Evolutionary conservation across 2,113 vertebrate genomes (phyloP).

Genomic region (Leucopsar rothschildi): DNA sequence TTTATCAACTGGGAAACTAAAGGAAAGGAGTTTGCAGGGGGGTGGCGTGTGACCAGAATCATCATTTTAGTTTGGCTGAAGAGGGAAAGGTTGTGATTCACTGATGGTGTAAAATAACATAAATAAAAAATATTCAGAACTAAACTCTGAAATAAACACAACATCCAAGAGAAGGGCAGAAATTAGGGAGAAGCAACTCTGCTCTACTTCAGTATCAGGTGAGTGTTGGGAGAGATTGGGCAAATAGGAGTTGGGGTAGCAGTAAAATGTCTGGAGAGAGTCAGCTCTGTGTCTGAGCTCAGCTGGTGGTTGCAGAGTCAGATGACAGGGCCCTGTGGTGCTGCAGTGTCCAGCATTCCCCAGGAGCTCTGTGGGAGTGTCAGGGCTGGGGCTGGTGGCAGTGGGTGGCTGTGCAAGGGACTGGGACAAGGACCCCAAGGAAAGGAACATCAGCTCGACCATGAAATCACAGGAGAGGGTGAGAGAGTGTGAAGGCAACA

Average conservation of each 20-base stretch:
- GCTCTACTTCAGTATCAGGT: background rate
- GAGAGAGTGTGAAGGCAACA: background rate
- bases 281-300: background rate
- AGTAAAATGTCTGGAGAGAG: background rate
- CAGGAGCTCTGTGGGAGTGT: background rate
- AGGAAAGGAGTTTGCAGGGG: background rate
- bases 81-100: background rate
- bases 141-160: background rate
- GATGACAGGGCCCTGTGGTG: accelerated
- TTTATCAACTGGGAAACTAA: background rate
- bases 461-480: background rate
- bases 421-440: background rate
- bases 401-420: background rate
- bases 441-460: accelerated
- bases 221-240: accelerated
- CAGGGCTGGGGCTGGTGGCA: background rate
- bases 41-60: background rate
- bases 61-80: background rate
- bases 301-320: background rate
- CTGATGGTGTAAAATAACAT: background rate
- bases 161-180: background rate
- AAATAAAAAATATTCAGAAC: background rate
- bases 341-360: accelerated
- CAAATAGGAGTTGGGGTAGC: background rate
- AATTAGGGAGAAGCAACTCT: background rate